Evolutionary conservation across 2,888 invertebrate genomes (phyloP), one percentile per base, ranked within the genome.

Genomic region (Macrosoma leucophasiata): DNA sequence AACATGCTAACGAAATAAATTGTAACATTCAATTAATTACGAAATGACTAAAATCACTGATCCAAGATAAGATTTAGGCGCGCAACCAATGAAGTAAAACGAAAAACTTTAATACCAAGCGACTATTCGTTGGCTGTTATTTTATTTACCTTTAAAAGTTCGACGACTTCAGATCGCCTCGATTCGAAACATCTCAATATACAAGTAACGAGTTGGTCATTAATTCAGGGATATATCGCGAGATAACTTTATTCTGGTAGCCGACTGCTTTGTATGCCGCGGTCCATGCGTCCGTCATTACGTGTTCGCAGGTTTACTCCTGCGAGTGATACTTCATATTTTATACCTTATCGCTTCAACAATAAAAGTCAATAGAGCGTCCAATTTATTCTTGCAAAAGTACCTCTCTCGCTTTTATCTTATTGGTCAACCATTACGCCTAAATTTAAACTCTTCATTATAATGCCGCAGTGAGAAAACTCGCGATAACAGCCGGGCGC

Each of bases 161-260:
- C 64, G 60, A 54, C 61, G 64, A 61, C 66, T 64, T 52, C 60
- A 61, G 68, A 71, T 66, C 69, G 69, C 72, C 68, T 67, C 69
- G 69, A 70, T 72, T 70, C 56, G 64, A 69, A 72, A 81, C 75
- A 64, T 79, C 79, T 84, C 77, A 84, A 82, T 84, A 79, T 69
- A 69, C 76, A 73, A 79, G 79, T 84, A 84, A 84, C 79, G 79
- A 82, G 79, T 77, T 78, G 72, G 65, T 73, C 79, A 84, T 84
- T 79, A 82, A 82, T 84, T 79, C 72, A 60, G 77, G 81, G 79
- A 81, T 82, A 78, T 81, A 81, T 82, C 78, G 77, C 67, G 59
- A 79, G 82, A 82, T 84, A 82, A 78, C 82, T 82, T 82, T 79
- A 82, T 82, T 81, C 79, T 84, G 82, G 84, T 82, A 84, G 82